These are phyloP conservation scores for Andrena trimmerana DNA, from an alignment of 2,888 invertebrate genomes.

Conservation along the genomic window DNA sequence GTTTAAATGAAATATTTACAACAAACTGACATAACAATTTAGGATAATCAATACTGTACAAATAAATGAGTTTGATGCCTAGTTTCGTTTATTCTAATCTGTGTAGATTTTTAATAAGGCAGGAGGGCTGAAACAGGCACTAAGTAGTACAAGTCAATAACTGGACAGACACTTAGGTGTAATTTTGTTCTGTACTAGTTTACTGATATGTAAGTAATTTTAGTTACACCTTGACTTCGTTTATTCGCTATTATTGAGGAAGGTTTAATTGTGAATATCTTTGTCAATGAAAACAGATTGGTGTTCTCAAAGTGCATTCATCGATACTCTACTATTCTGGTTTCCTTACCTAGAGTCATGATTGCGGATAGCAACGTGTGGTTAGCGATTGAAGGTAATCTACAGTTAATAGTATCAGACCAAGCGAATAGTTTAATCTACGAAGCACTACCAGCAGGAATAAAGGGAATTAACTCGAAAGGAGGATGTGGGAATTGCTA, in stretches of 20 bases:
- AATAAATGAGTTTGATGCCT: no score
- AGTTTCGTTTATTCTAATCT: background rate
- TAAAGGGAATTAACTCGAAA: conserved; percentile 13
- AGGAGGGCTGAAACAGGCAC: background rate
- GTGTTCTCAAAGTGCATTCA: conserved; percentile 48
- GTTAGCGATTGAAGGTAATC: conserved; percentile 51
- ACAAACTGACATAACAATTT: background rate
- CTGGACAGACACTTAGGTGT: background rate
- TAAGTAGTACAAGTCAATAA: background rate
- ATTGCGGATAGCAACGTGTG: conserved; percentile 61
- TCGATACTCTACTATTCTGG: conserved; percentile 31
- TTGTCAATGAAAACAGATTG: background rate
- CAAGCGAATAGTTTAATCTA: conserved; percentile 42
- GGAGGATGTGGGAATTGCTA: conserved; percentile 14
- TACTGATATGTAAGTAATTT: background rate
- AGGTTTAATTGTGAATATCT: background rate
- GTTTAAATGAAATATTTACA: background rate
- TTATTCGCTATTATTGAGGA: background rate
- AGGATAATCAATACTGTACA: no score
- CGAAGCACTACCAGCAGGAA: conserved; percentile 43
- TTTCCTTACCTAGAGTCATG: conserved; percentile 66
- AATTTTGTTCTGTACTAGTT: background rate
- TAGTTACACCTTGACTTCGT: background rate
- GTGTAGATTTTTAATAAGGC: background rate
- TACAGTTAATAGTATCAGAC: conserved; percentile 43